Evolutionary conservation across 2,113 vertebrate species (phyloP), one percentile per base, ranked within the genome.

Genomic region (Brachypodius melanocephalos): DNA sequence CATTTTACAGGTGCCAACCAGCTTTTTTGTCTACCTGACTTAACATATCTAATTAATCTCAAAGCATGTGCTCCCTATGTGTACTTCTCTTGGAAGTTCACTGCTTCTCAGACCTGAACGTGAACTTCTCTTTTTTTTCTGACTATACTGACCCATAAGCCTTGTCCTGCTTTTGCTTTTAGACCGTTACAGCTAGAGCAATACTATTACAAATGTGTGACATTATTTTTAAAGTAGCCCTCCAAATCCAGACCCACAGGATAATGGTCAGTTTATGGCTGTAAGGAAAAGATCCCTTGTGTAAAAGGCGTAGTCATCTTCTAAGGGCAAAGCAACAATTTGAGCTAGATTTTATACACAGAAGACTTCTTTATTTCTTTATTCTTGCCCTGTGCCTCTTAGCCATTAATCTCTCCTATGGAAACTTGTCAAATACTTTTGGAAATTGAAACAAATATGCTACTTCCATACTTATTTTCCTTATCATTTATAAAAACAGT

Each of bases 401-500:
- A 73, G 95, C 57, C 75, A 73, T 90, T 88, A 75, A 91, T 96
- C 84, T 81, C 43, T 88, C 49, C n/a, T 88, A 29, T 85, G 61
- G 76, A 85, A 94, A 82, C 68, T 95, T 91, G 68, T 93, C 94
- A 91, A 76, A 78, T 94, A 34, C 45, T 71, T 94, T 55, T 59
- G 36, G 68, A 93, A 96, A 95, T 82, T 78, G 74, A 89, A 96
- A 95, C 54, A 95, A 95, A 95, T 94, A 57, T 62, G 17, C 74
- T 84, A 46, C 80, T 85, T 91, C 71, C 38, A 40, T 87, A 40
- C 62, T 88, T 95, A 76, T 38, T 91, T 93, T 89, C 87, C 87
- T 88, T 95, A 94, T 84, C 6, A 20, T 93, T 94, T 95, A 69
- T 88, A 93, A 40, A 40, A 25, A 34, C 32, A 72, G 43, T 88